These are phyloP conservation scores for Margarornis squamiger DNA, from an alignment of 2,797 vertebrate species.

Conservation along the genomic window DNA sequence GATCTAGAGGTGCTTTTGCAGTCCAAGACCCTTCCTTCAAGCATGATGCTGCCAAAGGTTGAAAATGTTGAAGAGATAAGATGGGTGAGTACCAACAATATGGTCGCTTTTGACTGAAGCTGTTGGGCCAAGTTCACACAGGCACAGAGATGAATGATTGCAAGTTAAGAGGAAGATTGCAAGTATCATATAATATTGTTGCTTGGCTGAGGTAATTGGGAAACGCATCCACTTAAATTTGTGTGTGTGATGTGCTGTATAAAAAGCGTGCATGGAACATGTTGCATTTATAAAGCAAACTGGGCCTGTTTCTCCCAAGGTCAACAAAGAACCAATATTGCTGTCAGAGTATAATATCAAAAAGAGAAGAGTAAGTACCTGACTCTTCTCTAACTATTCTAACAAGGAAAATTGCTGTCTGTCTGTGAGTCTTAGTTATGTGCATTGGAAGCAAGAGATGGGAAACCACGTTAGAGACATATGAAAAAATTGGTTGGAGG, in stretches of 20 bases:
- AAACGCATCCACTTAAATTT: background rate
- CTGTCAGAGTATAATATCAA: background rate
- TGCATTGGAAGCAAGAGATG: conserved; percentile 5
- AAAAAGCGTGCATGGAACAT: background rate
- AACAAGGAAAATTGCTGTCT: background rate
- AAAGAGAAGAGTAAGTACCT: background rate
- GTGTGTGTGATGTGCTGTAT: background rate
- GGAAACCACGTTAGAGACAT: conserved; percentile 60
- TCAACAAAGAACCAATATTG: background rate
- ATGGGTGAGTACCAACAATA: conserved; percentile 84
- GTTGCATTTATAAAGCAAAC: background rate
- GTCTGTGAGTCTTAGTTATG: background rate
- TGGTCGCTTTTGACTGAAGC: background rate
- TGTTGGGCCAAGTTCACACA: background rate
- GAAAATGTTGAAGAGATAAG: conserved; percentile 87
- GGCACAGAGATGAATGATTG: background rate
- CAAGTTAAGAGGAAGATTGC: background rate
- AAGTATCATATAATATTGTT: background rate
- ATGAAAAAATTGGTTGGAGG: conserved; percentile 76
- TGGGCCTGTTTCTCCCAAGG: background rate
- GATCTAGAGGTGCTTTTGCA: conserved; percentile 88
- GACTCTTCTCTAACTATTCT: background rate
- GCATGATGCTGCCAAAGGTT: conserved; percentile 97
- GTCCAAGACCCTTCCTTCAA: conserved; percentile 86
- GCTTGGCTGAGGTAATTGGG: background rate